Evolutionary conservation across 2,888 invertebrate species (phyloP).

Genomic region (Thecophora atra): DNA sequence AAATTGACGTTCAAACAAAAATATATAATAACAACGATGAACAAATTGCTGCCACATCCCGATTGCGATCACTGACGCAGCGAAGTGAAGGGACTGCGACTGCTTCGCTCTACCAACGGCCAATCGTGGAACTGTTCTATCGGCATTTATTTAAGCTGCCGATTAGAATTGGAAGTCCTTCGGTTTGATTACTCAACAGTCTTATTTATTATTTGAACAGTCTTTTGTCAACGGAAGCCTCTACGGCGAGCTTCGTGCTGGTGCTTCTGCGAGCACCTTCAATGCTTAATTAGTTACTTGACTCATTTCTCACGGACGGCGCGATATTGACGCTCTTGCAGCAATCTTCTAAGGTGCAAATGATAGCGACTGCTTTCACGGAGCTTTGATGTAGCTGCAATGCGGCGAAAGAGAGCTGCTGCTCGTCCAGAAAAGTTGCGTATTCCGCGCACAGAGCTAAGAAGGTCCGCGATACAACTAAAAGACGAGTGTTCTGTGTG

Average conservation of each 20-base stretch:
- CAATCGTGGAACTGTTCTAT: too few relatives aligned
- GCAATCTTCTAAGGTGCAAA: not conserved
- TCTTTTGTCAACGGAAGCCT: not conserved
- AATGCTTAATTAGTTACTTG: not conserved
- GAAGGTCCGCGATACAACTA: conserved; percentile 67
- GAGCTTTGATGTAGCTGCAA: conserved; percentile 4
- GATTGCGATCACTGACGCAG: conserved; percentile 25
- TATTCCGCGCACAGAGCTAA: conserved; percentile 66
- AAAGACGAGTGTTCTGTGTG: conserved; percentile 65
- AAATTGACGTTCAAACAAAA: conserved; percentile 58
- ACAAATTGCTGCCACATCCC: conserved; percentile 38
- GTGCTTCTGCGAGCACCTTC: not conserved
- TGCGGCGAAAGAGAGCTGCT: conserved; percentile 41
- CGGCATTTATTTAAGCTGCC: not conserved
- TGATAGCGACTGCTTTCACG: not conserved
- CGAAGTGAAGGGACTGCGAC: not conserved
- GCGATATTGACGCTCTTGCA: not conserved
- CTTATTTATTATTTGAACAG: too few relatives aligned
- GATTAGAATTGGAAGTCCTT: not conserved
- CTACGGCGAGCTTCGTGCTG: not conserved
- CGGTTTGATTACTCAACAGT: too few relatives aligned
- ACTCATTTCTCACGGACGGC: not conserved
- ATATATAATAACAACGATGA: conserved; percentile 44
- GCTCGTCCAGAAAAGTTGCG: conserved; percentile 45
- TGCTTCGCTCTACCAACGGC: not conserved